phyloP scores from a whole-genome alignment of 53 echinoderm and acorn worm genomes.

The Echinometra lucunter region DNA sequence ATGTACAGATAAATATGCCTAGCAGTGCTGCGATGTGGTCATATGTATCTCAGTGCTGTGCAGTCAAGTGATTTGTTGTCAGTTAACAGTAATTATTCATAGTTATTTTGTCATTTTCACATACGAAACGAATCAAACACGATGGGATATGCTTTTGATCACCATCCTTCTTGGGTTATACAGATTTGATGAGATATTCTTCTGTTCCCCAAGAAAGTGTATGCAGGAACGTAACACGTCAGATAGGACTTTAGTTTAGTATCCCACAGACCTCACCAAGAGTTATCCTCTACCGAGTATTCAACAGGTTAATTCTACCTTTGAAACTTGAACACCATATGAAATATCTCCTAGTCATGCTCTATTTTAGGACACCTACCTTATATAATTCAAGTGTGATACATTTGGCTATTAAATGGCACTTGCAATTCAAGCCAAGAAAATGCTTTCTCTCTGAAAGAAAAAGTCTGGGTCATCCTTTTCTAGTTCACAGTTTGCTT shows the following conservation, averaged over 20 bases:
- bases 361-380: not conserved
- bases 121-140: not conserved
- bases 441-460: not conserved
- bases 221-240: not conserved
- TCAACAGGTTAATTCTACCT: not conserved
- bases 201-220: not conserved
- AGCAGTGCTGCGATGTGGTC: too few species aligned
- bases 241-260: too few species aligned
- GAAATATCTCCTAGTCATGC: not conserved
- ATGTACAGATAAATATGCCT: too few species aligned
- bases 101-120: not conserved
- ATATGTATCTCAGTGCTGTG: too few species aligned
- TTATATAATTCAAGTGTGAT: conserved; percentile 4
- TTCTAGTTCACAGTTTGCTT: conserved; percentile 8
- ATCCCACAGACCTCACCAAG: too few species aligned
- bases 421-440: not conserved
- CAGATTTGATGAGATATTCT: not conserved
- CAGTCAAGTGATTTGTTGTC: too few species aligned
- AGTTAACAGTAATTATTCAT: too few species aligned
- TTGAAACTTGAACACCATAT: not conserved
- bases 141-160: not conserved
- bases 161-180: not conserved
- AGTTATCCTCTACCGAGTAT: too few species aligned
- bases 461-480: not conserved
- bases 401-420: not conserved